Base-by-base conservation (phyloP, 53 echinoderm and acorn worm genomes). In the Pentamera pediparva region DNA sequence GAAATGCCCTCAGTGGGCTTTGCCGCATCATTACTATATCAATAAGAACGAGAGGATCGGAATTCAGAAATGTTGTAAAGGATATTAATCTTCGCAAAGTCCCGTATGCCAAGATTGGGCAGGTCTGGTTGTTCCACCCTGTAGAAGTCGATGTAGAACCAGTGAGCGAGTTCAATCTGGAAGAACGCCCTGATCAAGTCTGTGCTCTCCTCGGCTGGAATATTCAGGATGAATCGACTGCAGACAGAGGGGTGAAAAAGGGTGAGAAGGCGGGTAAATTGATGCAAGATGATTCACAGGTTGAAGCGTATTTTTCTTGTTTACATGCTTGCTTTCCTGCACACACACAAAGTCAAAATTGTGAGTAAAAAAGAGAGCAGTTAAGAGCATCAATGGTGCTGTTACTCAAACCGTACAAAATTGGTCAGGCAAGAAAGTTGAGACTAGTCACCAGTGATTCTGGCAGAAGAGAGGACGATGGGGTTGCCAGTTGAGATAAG, bases 131-230 rank as follows among this genome's bases (percentile, higher is more conserved):
- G 83, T 55, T 96, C 96, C 30, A 61, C 83, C 55, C 83, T 85
- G 83, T 88, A 96, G 81, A 96, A 96, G 81, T 96, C 96, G 33
- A 96, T 85, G 83, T 96, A 96, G 56, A 96, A 96, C 96, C 96
- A 96, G 70, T 96, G 96, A 3, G 96, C 96, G 32, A 91, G 53
- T 69, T 96, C 96, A 33, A 96, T 91, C 83, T 91, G 91, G 70
- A 96, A 96, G 56, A 91, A 88, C 4, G 88, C 96, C 26, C 96
- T 52, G 20, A 96, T 79, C 62, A 88, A 65, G 62, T 90, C 81
- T 22, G 82, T 82, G 32, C 90, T 82, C 56, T 91, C 96, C 73
- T 88, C 86, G 31, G 85, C 56, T 34, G 96, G 96, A 56, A 96
- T 80, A 71, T 96, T 96, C 70, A 96, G 73, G 24, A 96, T 73